These are phyloP conservation scores for Spinibarbus caldwelli DNA, from an alignment of 2,797 vertebrate species.

Conservation along the genomic window DNA sequence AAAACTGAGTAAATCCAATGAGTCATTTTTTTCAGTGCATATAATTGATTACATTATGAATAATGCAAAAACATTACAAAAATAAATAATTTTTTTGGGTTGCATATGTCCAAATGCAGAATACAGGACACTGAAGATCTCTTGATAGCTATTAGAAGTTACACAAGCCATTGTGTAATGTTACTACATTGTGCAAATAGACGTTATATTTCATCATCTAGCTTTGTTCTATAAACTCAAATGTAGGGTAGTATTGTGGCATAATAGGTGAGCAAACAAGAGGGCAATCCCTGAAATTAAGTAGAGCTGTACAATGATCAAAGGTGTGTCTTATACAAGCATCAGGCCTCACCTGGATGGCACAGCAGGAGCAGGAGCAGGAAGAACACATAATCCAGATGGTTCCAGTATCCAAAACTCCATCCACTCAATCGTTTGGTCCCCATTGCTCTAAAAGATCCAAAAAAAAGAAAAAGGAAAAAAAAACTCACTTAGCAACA, in stretches of 20 bases:
- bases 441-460: constrained; percentile 63
- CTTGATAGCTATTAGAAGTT: not conserved
- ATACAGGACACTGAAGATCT: not conserved
- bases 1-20: too few species aligned
- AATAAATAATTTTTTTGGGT: not conserved
- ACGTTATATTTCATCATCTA: not conserved
- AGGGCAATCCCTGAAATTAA: constrained; percentile 1
- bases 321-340: constrained; percentile 13
- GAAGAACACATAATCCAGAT: constrained; percentile 51
- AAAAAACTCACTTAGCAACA: not conserved
- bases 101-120: too few species aligned
- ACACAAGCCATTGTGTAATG: not conserved
- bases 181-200: not conserved
- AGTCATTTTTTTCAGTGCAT: too few species aligned
- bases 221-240: not conserved
- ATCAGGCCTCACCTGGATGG: constrained; percentile 59
- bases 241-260: not conserved
- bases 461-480: too few species aligned
- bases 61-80: not conserved
- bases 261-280: constrained; percentile 23
- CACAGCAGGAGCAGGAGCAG: constrained; percentile 61
- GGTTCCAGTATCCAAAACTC: not conserved
- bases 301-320: not conserved
- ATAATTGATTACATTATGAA: not conserved
- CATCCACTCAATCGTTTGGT: constrained; percentile 1